Evolutionary conservation across 1,140 invertebrate species (phyloP).

Genomic region (Drosophila busckii): DNA sequence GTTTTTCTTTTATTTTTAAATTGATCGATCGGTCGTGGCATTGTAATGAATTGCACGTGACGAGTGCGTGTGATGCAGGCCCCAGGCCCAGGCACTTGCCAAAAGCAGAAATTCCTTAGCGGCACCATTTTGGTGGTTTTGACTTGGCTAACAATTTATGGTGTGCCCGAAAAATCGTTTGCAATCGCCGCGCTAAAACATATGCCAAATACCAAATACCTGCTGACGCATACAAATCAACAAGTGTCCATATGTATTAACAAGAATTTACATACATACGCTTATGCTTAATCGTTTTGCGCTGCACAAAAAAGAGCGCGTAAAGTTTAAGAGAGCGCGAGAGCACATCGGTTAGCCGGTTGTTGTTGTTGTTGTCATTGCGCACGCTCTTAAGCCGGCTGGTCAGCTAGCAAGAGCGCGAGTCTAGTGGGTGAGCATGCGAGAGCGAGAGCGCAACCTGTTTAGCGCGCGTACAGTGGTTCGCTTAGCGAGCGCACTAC

Average conservation of each 20-base stretch:
- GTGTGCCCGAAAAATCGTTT: conserved; percentile 45
- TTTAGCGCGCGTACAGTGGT: conserved; percentile 9
- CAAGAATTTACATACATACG: not conserved
- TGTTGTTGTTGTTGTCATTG: too few relatives aligned
- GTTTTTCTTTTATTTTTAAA: conserved; percentile 1
- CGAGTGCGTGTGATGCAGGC: conserved; percentile 45
- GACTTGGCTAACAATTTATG: conserved; percentile 51
- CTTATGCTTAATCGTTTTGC: too few relatives aligned
- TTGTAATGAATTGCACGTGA: conserved; percentile 51
- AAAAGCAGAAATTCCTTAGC: conserved; percentile 59
- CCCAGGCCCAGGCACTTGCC: conserved; percentile 37
- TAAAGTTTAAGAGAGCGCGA: too few relatives aligned
- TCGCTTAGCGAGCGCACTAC: not conserved
- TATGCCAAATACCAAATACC: conserved; percentile 36
- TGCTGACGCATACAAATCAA: not conserved
- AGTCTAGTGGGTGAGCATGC: not conserved
- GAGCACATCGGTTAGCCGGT: too few relatives aligned
- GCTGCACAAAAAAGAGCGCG: too few relatives aligned
- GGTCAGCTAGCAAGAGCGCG: too few relatives aligned
- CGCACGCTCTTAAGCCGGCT: too few relatives aligned
- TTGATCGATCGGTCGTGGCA: conserved; percentile 49
- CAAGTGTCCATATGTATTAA: not conserved
- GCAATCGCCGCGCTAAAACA: conserved; percentile 31
- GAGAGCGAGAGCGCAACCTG: conserved; percentile 1
- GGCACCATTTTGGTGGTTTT: conserved; percentile 34